Base-by-base conservation (phyloP, 1,140 invertebrate species). In the Nymphalis io region DNA sequence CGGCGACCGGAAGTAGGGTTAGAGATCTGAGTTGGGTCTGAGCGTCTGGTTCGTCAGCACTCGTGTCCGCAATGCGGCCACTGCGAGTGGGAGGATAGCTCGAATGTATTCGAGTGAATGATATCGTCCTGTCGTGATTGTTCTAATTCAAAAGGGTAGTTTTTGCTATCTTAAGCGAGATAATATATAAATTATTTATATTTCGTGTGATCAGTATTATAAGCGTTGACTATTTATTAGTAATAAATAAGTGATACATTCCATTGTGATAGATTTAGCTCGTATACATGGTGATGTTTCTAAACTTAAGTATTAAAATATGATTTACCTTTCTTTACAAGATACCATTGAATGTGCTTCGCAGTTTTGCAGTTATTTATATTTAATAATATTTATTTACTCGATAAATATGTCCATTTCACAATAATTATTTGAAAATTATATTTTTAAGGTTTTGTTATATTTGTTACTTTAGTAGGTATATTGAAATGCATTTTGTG, bases 201-300 rank as follows among this genome's bases (percentile, higher is more conserved):
- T 3, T 15, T 42, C 40, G 61, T 66, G 72, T 80, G 80, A 85
- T 87, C 85, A 87, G 85, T 87, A 87, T 87, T 87, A 87, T 82
- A 81, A 74, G 64, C 74, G 53, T 65, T 44, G 63, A 58, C 69
- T 78, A 66, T 70, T 64, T 74, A 55, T 3, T 61, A 61, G 27
- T 8, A 8, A 33, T 33, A 72, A 60, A 38, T 68, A 58, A 68
- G 75, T 73, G 68, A 75, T 79, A 81, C 75, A 82, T 81, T 81
- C 80, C 78, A 72, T 78, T 76, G 73, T 76, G 70, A 70, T 80
- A 78, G 55, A 57, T 55, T 23, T 68, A 55, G 38, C 13, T 42
- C 27, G 27, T 48, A 48, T 61, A 44, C 40, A 13, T 33, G 60
- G 60, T 61, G 42, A 61, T 44, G 42, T 61, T 61, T 27, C 48